Evolutionary conservation across 1,140 invertebrate genomes (phyloP).

Genomic region (Dufourea novaeangliae): DNA sequence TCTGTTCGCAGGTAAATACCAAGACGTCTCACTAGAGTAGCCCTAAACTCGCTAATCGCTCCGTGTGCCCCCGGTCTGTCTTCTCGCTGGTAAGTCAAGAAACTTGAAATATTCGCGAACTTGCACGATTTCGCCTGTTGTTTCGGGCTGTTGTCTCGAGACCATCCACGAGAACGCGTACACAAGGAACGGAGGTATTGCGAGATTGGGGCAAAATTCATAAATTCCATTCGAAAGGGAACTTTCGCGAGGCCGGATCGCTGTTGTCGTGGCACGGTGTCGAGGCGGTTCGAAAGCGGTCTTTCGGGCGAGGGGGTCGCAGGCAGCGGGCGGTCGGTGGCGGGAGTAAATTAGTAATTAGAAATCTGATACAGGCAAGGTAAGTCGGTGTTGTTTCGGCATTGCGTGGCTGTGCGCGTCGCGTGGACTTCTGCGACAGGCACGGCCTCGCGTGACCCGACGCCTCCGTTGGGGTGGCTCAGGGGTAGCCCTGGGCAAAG

Average conservation of each 20-base stretch:
- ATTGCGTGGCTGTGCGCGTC: slow-evolving; percentile 79
- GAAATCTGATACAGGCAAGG: slow-evolving; percentile 79
- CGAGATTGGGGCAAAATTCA: too few species aligned
- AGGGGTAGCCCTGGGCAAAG: slow-evolving; percentile 48
- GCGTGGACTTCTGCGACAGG: slow-evolving; percentile 81
- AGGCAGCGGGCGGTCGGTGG: not conserved
- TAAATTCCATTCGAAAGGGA: not conserved
- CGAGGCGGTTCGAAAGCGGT: slow-evolving; percentile 43
- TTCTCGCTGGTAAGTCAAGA: slow-evolving; percentile 52
- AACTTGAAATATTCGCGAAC: not conserved
- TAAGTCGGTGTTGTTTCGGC: slow-evolving; percentile 77
- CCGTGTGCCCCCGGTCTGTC: slow-evolving; percentile 13
- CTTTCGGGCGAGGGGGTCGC: slow-evolving; percentile 30
- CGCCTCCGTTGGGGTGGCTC: slow-evolving; percentile 60
- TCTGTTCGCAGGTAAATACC: slow-evolving; percentile 76
- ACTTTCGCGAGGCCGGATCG: not conserved
- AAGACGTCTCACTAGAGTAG: slow-evolving; percentile 24
- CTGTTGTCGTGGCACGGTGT: not conserved
- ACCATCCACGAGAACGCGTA: too few species aligned
- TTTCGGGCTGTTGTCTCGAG: not conserved
- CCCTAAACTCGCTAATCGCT: slow-evolving; percentile 24
- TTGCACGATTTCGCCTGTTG: not conserved
- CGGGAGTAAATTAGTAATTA: slow-evolving; percentile 80
- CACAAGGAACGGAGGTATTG: too few species aligned
- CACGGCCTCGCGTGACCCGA: slow-evolving; percentile 81